These are phyloP conservation scores for Atethmia centrago DNA, from an alignment of 2,888 invertebrate species.

Conservation along the genomic window DNA sequence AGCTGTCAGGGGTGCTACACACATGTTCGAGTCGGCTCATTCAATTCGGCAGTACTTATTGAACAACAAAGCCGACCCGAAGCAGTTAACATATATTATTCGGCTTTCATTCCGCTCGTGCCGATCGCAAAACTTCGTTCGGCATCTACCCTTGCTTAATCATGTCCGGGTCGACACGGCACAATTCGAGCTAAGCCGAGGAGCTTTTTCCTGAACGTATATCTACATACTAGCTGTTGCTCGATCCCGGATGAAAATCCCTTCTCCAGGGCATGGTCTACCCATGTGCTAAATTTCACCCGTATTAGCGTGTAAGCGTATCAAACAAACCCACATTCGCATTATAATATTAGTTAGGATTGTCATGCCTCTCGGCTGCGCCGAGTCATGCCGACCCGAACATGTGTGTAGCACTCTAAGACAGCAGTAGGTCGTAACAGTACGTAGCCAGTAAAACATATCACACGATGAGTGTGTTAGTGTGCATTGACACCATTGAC, in stretches of 20 bases:
- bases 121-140: background rate
- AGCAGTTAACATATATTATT: background rate
- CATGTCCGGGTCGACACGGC: background rate
- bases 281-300: no score
- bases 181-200: background rate
- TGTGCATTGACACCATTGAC: constrained; percentile 34
- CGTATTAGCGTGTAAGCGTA: no score
- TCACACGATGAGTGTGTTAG: constrained; percentile 8
- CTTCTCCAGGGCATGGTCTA: no score
- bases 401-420: background rate
- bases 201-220: background rate
- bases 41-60: background rate
- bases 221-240: no score
- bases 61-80: background rate
- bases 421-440: background rate
- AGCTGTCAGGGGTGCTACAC: background rate
- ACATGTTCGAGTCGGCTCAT: background rate
- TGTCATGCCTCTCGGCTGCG: background rate
- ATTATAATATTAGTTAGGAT: no score
- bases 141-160: background rate
- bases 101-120: background rate
- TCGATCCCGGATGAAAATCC: no score
- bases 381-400: background rate
- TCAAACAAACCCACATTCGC: no score
- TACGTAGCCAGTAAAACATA: background rate